Percentiles rank a stretch among this genome's conserved stretches.
These are phyloP conservation scores for Polia nebulosa DNA, from an alignment of 2,888 invertebrate species.

Conservation along the genomic window DNA sequence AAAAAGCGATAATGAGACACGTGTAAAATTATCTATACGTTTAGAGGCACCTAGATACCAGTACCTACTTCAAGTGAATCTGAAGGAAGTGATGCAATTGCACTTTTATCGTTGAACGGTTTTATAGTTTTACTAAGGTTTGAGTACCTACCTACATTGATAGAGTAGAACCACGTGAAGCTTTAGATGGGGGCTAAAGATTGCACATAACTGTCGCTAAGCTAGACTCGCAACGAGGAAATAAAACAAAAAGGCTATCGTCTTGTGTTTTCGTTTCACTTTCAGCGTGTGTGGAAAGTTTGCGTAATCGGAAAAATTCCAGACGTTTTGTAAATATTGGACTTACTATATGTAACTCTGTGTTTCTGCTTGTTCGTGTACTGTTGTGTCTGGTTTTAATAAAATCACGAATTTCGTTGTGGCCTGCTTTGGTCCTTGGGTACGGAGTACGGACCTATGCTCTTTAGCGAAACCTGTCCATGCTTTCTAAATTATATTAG, in stretches of 20 bases:
- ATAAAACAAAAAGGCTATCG: not conserved
- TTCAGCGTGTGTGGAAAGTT: slow-evolving; percentile 19
- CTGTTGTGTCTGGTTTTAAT: not conserved
- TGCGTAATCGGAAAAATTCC: slow-evolving; percentile 39
- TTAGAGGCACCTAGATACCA: not conserved
- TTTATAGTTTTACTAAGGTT: slow-evolving; percentile 25
- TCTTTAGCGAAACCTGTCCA: not conserved
- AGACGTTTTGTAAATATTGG: slow-evolving; percentile 37
- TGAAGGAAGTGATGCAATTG: slow-evolving; percentile 29
- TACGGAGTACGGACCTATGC: not conserved
- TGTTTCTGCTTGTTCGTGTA: not conserved
- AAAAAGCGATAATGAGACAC: not conserved
- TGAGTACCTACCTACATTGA: slow-evolving; percentile 35
- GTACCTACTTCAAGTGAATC: not conserved
- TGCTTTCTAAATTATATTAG: too few species aligned
- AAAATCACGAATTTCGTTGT: not conserved
- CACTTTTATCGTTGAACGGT: slow-evolving; percentile 16
- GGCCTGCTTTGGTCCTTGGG: not conserved
- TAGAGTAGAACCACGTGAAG: slow-evolving; percentile 37
- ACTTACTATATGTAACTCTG: slow-evolving; percentile 1
- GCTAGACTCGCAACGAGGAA: slow-evolving; percentile 11
- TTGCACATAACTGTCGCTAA: slow-evolving; percentile 13
- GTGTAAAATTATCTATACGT: not conserved
- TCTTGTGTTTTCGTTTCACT: slow-evolving; percentile 17
- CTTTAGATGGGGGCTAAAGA: slow-evolving; percentile 25